Evolutionary conservation across 2,113 vertebrate genomes (phyloP).

Genomic region (Myotis lucifugus): DNA sequence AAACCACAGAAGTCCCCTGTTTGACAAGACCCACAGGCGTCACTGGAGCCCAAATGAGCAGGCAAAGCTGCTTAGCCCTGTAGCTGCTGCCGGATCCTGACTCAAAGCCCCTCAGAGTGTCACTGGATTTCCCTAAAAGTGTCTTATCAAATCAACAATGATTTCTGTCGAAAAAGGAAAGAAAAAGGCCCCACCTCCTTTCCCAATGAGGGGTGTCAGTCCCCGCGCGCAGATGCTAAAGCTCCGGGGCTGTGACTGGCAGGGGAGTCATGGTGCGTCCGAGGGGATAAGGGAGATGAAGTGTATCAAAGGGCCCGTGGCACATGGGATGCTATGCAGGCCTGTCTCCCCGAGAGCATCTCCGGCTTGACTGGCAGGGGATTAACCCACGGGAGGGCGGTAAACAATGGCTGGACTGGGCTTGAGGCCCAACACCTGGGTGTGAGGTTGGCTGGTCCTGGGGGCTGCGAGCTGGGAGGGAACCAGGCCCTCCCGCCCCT

Average conservation of each 20-base stretch:
- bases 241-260: conserved; percentile 79
- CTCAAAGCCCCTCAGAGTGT: conserved; percentile 78
- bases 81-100: conserved; percentile 74
- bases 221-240: conserved; percentile 72
- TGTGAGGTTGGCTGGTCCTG: conserved; percentile 51
- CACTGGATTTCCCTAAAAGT: conserved; percentile 80
- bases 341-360: conserved; percentile 84
- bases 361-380: conserved; percentile 83
- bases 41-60: conserved; percentile 77
- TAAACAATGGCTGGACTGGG: conserved; percentile 82
- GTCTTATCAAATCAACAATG: conserved; percentile 83
- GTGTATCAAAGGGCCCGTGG: conserved; percentile 85
- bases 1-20: conserved; percentile 1
- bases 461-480: background rate
- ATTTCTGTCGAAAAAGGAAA: conserved; percentile 76
- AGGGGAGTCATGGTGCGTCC: conserved; percentile 82
- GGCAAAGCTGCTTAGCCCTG: conserved; percentile 80
- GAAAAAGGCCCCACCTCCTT: background rate
- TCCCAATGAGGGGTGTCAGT: conserved; percentile 61
- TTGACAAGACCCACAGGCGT: conserved; percentile 71
- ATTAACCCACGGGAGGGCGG: conserved; percentile 83
- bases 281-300: conserved; percentile 85
- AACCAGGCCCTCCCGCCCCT: background rate
- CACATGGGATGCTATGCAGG: conserved; percentile 85
- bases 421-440: conserved; percentile 85